A percentile compares a stretch with the other conserved stretches of the same genome.
Evolutionary conservation across 2,797 vertebrate species (phyloP).

Genomic region (Austrolebias charrua): DNA sequence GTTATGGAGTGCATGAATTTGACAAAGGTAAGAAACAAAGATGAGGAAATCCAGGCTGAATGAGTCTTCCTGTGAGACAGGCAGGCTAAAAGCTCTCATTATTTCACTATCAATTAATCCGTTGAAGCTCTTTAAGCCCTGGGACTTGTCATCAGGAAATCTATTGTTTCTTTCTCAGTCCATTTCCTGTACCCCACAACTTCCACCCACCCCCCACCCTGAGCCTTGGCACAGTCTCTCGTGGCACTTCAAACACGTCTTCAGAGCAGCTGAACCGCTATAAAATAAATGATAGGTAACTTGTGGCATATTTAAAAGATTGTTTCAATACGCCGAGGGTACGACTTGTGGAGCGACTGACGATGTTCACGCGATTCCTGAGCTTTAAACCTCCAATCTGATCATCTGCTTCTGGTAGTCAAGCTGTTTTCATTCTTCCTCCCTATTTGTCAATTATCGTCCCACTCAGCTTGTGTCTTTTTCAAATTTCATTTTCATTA

Average conservation of each 20-base stretch:
- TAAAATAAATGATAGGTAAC: conserved; percentile 49
- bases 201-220: not conserved
- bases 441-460: conserved; percentile 28
- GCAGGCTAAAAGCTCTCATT: conserved; percentile 54
- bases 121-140: conserved; percentile 35
- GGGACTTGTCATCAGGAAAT: conserved; percentile 51
- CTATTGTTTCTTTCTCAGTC: conserved; percentile 47
- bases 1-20: conserved; percentile 13
- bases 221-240: conserved; percentile 21
- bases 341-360: conserved; percentile 24
- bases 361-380: not conserved
- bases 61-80: conserved; percentile 21
- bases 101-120: conserved; percentile 64
- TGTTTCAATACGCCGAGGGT: conserved; percentile 38
- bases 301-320: conserved; percentile 44
- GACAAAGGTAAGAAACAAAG: conserved; percentile 19
- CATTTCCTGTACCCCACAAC: conserved; percentile 25
- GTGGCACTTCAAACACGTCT: conserved; percentile 46
- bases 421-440: conserved; percentile 10
- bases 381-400: conserved; percentile 23
- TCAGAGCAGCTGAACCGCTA: conserved; percentile 37
- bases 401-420: not conserved
- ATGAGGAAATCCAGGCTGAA: conserved; percentile 10
- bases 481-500: conserved; percentile 9
- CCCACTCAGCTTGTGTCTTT: conserved; percentile 1